These are phyloP conservation scores for Drosophila pectinifera DNA, from an alignment of 1,140 invertebrate species.

Conservation along the genomic window DNA sequence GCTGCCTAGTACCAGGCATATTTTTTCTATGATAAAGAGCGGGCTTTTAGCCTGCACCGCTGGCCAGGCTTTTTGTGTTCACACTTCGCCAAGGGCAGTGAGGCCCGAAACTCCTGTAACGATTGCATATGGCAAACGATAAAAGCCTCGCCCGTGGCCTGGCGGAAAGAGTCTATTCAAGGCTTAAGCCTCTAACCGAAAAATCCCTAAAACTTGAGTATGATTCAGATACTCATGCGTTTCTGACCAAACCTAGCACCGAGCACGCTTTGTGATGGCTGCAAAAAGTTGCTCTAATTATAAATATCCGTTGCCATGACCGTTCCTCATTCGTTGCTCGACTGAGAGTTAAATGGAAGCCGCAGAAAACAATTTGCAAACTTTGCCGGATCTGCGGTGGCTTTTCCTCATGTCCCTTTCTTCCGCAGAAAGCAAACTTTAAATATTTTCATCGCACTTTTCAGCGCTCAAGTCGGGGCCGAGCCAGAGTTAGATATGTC, in stretches of 20 bases:
- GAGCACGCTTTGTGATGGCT: slow-evolving; percentile 16
- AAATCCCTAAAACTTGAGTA: background rate
- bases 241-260: slow-evolving; percentile 16
- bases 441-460: slow-evolving; percentile 55
- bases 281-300: slow-evolving; percentile 44
- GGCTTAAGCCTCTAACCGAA: background rate
- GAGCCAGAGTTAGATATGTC: slow-evolving; percentile 48
- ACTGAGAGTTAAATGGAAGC: slow-evolving; percentile 43
- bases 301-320: slow-evolving; percentile 51
- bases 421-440: slow-evolving; percentile 43
- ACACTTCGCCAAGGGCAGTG: background rate
- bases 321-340: slow-evolving; percentile 29
- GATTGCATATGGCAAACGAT: slow-evolving; percentile 25
- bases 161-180: background rate
- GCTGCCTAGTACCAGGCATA: slow-evolving; percentile 17
- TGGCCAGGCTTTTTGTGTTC: slow-evolving; percentile 5
- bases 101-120: background rate
- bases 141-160: slow-evolving; percentile 12
- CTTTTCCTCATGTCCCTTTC: slow-evolving; percentile 14
- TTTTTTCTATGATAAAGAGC: slow-evolving; percentile 17
- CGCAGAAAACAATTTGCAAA: slow-evolving; percentile 62
- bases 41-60: slow-evolving; percentile 16
- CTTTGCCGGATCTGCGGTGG: slow-evolving; percentile 53
- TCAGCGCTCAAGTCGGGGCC: slow-evolving; percentile 26
- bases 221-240: slow-evolving; percentile 2